A percentile compares a stretch with the other conserved stretches of the same genome.
Conservation (phyloP, 2,797 vertebrate genomes). For the Gadopsis marmoratus region DNA sequence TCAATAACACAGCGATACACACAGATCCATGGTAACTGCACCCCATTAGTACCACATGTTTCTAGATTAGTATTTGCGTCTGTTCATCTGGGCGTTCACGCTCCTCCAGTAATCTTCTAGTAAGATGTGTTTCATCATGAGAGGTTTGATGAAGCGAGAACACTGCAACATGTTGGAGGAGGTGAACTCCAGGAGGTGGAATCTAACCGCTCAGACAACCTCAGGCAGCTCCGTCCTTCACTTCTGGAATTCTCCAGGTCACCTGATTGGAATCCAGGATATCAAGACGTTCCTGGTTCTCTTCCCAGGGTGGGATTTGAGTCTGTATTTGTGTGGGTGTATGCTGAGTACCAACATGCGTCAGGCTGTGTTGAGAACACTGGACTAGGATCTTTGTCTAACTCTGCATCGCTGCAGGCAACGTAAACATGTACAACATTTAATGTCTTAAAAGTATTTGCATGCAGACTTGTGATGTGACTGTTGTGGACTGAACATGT, state of each 20-base stretch:
- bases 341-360: constrained; percentile 7
- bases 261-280: constrained; percentile 42
- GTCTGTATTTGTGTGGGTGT: constrained; percentile 19
- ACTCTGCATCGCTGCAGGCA: not conserved
- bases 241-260: constrained; percentile 5
- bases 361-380: constrained; percentile 4
- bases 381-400: constrained; percentile 17
- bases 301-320: constrained; percentile 14
- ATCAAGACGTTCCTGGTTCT: constrained; percentile 39
- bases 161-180: constrained; percentile 12
- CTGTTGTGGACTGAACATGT: not conserved
- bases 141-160: constrained; percentile 29
- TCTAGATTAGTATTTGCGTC: not conserved
- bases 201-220: constrained; percentile 2
- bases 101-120: not conserved
- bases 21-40: not conserved
- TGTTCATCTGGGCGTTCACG: not conserved
- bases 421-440: constrained; percentile 3
- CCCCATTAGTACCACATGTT: not conserved
- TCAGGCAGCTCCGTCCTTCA: not conserved
- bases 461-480: not conserved
- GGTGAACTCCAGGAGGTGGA: not conserved
- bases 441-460: not conserved
- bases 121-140: constrained; percentile 33
- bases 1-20: not conserved